phyloP scores from a whole-genome alignment of 1,140 invertebrate species.

The Cydia splendana region DNA sequence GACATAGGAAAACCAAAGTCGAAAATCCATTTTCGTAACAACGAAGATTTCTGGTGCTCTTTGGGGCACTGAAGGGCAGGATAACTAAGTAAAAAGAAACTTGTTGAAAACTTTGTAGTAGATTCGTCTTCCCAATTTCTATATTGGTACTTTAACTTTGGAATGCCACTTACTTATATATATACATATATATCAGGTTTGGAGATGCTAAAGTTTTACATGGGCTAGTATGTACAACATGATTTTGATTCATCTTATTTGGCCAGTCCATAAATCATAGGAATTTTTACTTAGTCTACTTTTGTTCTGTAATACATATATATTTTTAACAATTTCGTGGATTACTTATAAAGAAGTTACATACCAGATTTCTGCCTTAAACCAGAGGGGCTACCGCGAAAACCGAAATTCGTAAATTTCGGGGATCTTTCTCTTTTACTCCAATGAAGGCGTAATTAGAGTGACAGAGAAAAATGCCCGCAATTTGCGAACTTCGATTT shows the following conservation, averaged over 20 bases:
- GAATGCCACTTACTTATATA: not conserved
- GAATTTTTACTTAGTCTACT: not conserved
- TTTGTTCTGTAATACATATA: not conserved
- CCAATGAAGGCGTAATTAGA: too few relatives aligned
- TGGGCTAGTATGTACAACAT: not conserved
- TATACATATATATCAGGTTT: not conserved
- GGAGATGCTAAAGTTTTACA: not conserved
- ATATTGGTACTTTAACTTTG: not conserved
- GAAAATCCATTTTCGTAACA: not conserved
- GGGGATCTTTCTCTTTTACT: too few relatives aligned
- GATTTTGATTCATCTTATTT: not conserved
- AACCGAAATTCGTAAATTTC: too few relatives aligned
- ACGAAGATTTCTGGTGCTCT: not conserved
- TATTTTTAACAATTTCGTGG: not conserved
- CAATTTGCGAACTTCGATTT: too few relatives aligned
- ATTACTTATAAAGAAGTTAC: too few relatives aligned
- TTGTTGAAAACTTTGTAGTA: constrained; percentile 19
- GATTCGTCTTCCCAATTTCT: not conserved
- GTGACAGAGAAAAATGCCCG: too few relatives aligned
- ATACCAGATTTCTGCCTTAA: too few relatives aligned
- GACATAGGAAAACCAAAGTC: not conserved
- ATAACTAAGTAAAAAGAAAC: constrained; percentile 24
- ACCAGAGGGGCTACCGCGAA: too few relatives aligned
- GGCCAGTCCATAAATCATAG: not conserved
- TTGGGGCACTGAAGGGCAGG: constrained; percentile 6